These are phyloP conservation scores for Ericerus pela DNA, from an alignment of 1,140 invertebrate genomes.

Conservation along the genomic window DNA sequence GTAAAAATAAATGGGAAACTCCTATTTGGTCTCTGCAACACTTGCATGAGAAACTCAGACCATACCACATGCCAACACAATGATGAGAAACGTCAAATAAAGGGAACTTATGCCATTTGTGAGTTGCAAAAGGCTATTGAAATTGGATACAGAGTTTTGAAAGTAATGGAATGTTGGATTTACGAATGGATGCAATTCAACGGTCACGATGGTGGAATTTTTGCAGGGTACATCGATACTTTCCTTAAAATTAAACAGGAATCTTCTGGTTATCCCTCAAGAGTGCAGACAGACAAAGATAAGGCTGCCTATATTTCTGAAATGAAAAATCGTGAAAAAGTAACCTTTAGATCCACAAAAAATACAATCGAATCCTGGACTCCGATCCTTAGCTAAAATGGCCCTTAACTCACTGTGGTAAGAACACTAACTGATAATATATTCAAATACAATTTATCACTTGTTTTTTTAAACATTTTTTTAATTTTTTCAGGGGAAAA, in stretches of 20 bases:
- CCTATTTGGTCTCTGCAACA: conserved; percentile 26
- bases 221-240: conserved; percentile 25
- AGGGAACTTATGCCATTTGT: conserved; percentile 29
- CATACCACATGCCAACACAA: conserved; percentile 23
- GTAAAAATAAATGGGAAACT: conserved; percentile 23
- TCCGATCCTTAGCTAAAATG: not conserved
- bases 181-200: conserved; percentile 22
- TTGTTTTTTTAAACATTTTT: no score
- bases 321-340: conserved; percentile 27
- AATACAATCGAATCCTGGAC: conserved; percentile 18
- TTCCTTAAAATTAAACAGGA: conserved; percentile 31
- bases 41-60: conserved; percentile 19
- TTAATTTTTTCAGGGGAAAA: no score
- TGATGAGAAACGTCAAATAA: conserved; percentile 25
- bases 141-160: conserved; percentile 28
- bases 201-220: conserved; percentile 23
- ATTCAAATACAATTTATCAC: no score
- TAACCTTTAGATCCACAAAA: conserved; percentile 26
- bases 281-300: conserved; percentile 24
- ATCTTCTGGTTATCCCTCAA: conserved; percentile 25
- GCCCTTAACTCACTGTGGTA: not conserved
- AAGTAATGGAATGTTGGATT: conserved; percentile 31
- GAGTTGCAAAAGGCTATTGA: conserved; percentile 29
- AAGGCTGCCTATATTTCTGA: conserved; percentile 28
- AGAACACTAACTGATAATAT: no score